Conservation (phyloP, 1,140 invertebrate species). For the Paraescarpia echinospica region DNA sequence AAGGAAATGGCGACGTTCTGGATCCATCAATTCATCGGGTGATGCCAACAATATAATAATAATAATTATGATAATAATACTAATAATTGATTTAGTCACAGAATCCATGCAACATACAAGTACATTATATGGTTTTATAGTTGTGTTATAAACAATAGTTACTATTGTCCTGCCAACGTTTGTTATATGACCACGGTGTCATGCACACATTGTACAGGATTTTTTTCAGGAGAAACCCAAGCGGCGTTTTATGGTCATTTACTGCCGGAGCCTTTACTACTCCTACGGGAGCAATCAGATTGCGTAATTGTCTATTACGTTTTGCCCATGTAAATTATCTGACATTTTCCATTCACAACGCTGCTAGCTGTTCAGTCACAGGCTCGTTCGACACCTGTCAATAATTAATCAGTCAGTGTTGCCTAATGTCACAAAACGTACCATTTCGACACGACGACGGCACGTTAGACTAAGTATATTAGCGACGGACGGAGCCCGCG, state of each 20-base stretch:
- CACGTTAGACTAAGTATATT: background rate
- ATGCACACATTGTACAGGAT: background rate
- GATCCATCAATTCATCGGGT: no score
- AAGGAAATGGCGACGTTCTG: no score
- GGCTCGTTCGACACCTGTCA: background rate
- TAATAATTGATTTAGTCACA: no score
- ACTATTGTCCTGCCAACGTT: background rate
- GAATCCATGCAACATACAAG: no score
- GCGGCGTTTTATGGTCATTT: background rate
- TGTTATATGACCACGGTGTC: background rate
- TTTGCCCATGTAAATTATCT: background rate
- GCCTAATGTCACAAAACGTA: background rate
- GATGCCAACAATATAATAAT: no score
- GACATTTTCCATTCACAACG: background rate
- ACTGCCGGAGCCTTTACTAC: background rate
- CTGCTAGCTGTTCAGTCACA: background rate
- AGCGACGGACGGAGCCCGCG: background rate
- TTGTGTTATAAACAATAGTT: no score
- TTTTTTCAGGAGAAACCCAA: background rate
- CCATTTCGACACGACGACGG: background rate
- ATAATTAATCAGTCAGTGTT: background rate
- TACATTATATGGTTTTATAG: no score
- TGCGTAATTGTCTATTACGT: background rate
- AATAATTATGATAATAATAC: no score
- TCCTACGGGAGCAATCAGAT: background rate